Base-by-base conservation (phyloP, 1,140 invertebrate species). In the Cheumatopsyche charites region DNA sequence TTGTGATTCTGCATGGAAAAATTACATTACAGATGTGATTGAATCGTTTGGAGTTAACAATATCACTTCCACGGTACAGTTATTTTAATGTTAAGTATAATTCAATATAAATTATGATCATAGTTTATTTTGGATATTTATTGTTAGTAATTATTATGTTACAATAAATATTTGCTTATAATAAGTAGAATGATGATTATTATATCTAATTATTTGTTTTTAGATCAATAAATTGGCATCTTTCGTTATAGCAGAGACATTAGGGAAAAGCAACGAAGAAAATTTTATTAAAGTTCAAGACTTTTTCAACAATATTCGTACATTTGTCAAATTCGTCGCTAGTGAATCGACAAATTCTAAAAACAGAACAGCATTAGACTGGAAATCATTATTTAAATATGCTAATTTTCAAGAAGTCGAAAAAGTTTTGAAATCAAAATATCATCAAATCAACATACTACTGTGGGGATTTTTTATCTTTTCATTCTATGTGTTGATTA, bases 11-110 rank as follows among this genome's bases (percentile, higher is more conserved):
- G 75, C 78, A 0, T 86, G 86, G 79, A 86, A 84, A 58, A 78
- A 79, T 26, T 87, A 86, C 26, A 76, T 86, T 7, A 71, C 76
- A 0, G 86, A 87, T 49, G 73, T 87, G n/a, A 83, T 86, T 17
- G 67, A 79, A 6, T 79, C 78, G n/a, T 85, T 88, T 68, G 85
- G 86, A 12, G 80, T 88, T 2, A 80, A 82, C 6, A 81, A 84
- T 25, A 85, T 87, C 45, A 82, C 78, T 29, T 76, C 78, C 58
- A 85, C 84, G 69, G 86, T 87, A 77, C 82, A 85, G 79, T 62
- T 69, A 41, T 36, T 67, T 42, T 21, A 58, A 58, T 58, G 55
- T 58, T 58, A 13, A 58, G 21, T 58, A 58, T 58, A 21, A 11
- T 49, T 11, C 17, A 47, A 47, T 3, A 47, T 47, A 47, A 7